Base-by-base conservation (phyloP, 2,797 vertebrate species). In the Acanthurus lineatus region DNA sequence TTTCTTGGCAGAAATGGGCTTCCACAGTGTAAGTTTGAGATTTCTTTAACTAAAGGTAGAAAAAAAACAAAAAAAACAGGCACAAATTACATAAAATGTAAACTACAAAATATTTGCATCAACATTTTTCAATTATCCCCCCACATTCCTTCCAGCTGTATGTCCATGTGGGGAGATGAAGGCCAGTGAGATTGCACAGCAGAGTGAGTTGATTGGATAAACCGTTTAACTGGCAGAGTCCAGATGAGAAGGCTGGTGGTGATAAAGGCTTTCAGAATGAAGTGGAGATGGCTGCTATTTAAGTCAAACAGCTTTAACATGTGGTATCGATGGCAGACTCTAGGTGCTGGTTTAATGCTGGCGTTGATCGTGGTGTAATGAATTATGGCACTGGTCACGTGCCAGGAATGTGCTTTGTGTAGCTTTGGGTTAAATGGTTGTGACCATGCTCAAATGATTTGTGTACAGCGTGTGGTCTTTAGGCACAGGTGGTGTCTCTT, bases 401-500 rank as follows among this genome's bases (percentile, higher is more conserved):
- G 66, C 83, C 62, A 85, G 79, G 82, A 82, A 85, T 87, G 87
- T 84, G 66, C 79, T 85, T 87, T 59, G 75, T 64, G 81, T 57
- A 47, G 83, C 81, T 88, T 86, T 71, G 72, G 80, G 66, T 81
- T 57, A 15, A 47, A 74, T 63, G 69, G 65, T 15, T 69, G 62
- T 69, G 86, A 83, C 76, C 76, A 17, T 57, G 77, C 76, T 69
- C 64, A 35, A 63, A 64, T 48, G 32, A 25, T 8, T 3, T 28
- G 72, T 74, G 76, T 82, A 90, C 92, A 93, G 92, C 89, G 80
- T 81, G 86, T 83, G 90, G 92, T 92, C 88, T 86, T 83, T 86
- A 96, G 94, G 94, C 94, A 95, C 93, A 89, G 78, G 79, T 49
- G 94, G 93, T 75, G 84, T 84, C 57, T 83, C 80, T 82, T 80